Conservation (phyloP, 92 coral and sea anemone species). For the Epizoanthus scotinus region DNA sequence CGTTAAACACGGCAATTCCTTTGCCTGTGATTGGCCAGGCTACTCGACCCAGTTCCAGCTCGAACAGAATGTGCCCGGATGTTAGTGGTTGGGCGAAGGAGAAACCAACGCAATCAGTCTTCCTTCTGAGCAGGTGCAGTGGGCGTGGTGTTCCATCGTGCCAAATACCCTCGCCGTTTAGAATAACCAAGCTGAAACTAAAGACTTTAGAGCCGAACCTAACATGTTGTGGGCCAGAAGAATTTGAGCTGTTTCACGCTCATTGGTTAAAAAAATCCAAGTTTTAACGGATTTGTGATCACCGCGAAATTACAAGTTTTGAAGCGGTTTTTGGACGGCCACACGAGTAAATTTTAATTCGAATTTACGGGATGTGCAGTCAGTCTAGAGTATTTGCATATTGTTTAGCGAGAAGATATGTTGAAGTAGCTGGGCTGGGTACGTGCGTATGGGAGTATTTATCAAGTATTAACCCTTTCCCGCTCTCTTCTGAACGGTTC, state of each 20-base stretch:
- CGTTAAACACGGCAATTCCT: constrained; percentile 44
- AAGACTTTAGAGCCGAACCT: neutral
- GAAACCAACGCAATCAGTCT: neutral
- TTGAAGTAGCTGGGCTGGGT: too few relatives aligned
- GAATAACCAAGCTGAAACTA: neutral
- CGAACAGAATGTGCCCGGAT: constrained; percentile 1
- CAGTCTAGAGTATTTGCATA: too few relatives aligned
- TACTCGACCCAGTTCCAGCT: constrained; percentile 36
- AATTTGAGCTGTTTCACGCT: constrained; percentile 1
- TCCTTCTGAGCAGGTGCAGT: constrained; percentile 11
- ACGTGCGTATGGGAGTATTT: too few relatives aligned
- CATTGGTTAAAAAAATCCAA: neutral
- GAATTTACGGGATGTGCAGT: too few relatives aligned
- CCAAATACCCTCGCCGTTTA: neutral
- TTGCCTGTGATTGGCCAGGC: constrained; percentile 46
- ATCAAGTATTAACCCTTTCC: too few relatives aligned
- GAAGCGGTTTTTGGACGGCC: neutral
- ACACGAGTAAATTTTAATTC: neutral
- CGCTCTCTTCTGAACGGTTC: too few relatives aligned
- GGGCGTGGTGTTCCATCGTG: neutral
- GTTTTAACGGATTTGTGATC: neutral
- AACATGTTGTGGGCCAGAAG: constrained; percentile 3
- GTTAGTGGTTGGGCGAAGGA: neutral
- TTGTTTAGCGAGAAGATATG: too few relatives aligned
- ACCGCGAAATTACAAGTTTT: neutral